Percentiles rank a stretch among this genome's conserved stretches.
These are phyloP conservation scores for Xestia xanthographa DNA, from an alignment of 2,888 invertebrate genomes.

Conservation along the genomic window DNA sequence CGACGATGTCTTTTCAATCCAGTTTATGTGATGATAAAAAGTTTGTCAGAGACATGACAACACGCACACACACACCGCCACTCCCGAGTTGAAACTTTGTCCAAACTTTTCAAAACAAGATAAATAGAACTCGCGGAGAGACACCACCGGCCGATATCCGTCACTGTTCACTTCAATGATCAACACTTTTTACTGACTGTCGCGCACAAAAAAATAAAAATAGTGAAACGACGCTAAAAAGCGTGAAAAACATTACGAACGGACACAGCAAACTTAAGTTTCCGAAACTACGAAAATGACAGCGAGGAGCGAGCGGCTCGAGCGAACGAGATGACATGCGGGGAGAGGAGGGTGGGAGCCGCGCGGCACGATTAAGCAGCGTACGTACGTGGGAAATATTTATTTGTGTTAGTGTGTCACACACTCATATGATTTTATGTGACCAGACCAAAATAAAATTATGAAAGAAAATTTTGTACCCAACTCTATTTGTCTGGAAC, in stretches of 20 bases:
- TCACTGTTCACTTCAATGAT: slow-evolving; percentile 49
- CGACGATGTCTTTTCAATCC: slow-evolving; percentile 72
- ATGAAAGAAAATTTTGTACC: neutral
- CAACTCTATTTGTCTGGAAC: neutral
- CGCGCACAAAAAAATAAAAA: slow-evolving; percentile 62
- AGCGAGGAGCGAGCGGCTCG: slow-evolving; percentile 15
- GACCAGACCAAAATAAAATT: slow-evolving; percentile 31
- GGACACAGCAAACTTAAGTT: slow-evolving; percentile 66
- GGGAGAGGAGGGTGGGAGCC: slow-evolving; percentile 33
- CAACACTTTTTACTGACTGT: slow-evolving; percentile 66
- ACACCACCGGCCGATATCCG: slow-evolving; percentile 35
- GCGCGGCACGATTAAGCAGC: slow-evolving; percentile 27
- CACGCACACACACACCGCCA: slow-evolving; percentile 78
- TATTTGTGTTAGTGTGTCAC: slow-evolving; percentile 14
- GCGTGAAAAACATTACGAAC: slow-evolving; percentile 73
- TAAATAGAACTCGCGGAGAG: slow-evolving; percentile 37
- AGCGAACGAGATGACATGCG: slow-evolving; percentile 55
- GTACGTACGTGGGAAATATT: slow-evolving; percentile 16
- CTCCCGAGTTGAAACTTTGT: slow-evolving; percentile 79
- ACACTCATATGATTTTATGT: slow-evolving; percentile 28
- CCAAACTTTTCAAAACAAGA: slow-evolving; percentile 78
- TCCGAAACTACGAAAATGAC: slow-evolving; percentile 71
- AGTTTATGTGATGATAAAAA: slow-evolving; percentile 79
- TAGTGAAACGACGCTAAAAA: slow-evolving; percentile 66
- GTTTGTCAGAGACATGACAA: slow-evolving; percentile 85